Evolutionary conservation across 2,113 vertebrate species (phyloP), one percentile per base, ranked within the genome.

Genomic region (Xenus cinereus): DNA sequence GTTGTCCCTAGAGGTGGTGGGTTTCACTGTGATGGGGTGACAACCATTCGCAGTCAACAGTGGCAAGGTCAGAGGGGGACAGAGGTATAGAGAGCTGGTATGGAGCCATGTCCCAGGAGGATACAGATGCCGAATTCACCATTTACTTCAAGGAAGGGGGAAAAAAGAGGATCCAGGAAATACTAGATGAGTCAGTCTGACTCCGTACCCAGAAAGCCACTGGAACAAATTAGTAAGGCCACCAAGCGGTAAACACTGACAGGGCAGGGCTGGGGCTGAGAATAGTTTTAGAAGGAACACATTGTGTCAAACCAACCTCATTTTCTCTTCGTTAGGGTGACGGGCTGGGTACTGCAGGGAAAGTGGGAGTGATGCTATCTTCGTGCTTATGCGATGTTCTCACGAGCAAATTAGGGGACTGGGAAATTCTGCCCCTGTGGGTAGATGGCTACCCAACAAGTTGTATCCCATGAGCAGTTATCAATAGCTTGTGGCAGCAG

Each of bases 151-250:
- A 45, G 35, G 46, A 95, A 87, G 17, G 1, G 35, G 2, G 24
- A 35, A 93, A 88, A 91, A 84, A n/a, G 57, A 75, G 57, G 51
- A 96, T 69, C 45, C 3, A 12, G 59, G 74, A 91, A 93, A 57
- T 41, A 91, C 57, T 48, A 90, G 62, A 83, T 83, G 84, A 89
- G 37, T 87, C 81, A 87, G 26, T 22, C 30, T 62, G 54, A 30
- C 24, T 79, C 15, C 0, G 5, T 84, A 91, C 57, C 45, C 71
- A 73, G 89, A 93, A 93, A 89, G 67, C 28, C 1, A 1, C 66
- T 85, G 87, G 89, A 97, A 94, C 33, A 89, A 94, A 90, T 89
- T 94, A 88, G 81, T 81, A 92, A 92, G 68, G 74, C 56, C 91
- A 78, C 84, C 48, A 81, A 87, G 69, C 0, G 10, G 33, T 83